Conservation (phyloP, 2,797 vertebrate genomes). For the Allobates femoralis region DNA sequence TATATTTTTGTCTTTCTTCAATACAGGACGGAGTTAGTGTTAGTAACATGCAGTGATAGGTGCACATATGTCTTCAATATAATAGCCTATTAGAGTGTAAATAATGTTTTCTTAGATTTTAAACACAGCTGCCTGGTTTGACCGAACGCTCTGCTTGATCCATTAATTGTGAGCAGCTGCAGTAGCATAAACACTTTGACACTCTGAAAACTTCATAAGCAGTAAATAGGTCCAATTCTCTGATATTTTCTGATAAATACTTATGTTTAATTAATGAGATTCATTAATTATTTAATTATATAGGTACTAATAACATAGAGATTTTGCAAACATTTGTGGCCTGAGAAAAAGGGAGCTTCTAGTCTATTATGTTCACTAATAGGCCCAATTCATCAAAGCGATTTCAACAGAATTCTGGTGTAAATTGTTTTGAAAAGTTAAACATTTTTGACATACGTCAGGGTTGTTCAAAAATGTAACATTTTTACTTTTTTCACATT, state of each 20-base stretch:
- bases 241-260: constrained; percentile 2
- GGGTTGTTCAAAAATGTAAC: no score
- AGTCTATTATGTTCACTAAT: neutral
- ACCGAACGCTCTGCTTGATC: constrained; percentile 47
- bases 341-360: neutral
- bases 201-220: constrained; percentile 41
- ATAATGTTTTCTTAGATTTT: constrained; percentile 54
- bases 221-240: constrained; percentile 37
- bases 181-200: constrained; percentile 52
- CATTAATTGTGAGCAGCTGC: constrained; percentile 60
- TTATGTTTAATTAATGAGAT: constrained; percentile 7
- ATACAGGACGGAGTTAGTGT: constrained; percentile 30
- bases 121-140: constrained; percentile 60
- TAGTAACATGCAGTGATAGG: constrained; percentile 43
- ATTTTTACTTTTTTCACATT: no score
- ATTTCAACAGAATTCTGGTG: no score
- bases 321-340: neutral
- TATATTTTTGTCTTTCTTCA: constrained; percentile 38
- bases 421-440: no score
- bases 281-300: neutral
- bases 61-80: constrained; percentile 61
- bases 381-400: no score
- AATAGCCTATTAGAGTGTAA: constrained; percentile 56
- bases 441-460: no score
- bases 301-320: neutral